Percentiles rank a stretch among this genome's conserved stretches.
Evolutionary conservation across 2,888 invertebrate genomes (phyloP).

Genomic region (Blastobasis adustella): DNA sequence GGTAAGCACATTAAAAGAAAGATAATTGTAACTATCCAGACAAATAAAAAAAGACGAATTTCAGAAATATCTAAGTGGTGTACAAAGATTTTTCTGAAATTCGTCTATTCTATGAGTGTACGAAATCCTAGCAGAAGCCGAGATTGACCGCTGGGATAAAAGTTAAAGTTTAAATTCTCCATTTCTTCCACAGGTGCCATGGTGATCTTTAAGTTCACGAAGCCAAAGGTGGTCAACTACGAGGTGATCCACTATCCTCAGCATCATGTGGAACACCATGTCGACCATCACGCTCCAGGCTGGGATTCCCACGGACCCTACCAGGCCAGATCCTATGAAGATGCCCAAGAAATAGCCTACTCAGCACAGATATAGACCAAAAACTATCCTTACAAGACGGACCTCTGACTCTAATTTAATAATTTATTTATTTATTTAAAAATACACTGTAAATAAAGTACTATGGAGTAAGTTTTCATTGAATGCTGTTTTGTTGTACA

Average conservation of each 20-base stretch:
- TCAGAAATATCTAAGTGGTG: no score
- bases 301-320: conserved; percentile 76
- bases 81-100: no score
- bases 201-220: conserved; percentile 90
- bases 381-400: conserved; percentile 47
- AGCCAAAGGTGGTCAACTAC: conserved; percentile 90
- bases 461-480: conserved; percentile 52
- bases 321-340: conserved; percentile 76
- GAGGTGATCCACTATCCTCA: conserved; percentile 90
- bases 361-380: conserved; percentile 58
- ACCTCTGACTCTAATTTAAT: conserved; percentile 41
- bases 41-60: no score
- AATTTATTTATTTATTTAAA: conserved; percentile 61
- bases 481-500: conserved; percentile 27
- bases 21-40: no score
- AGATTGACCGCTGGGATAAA: no score
- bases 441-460: conserved; percentile 65
- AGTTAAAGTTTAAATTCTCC: not conserved
- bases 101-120: no score
- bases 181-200: conserved; percentile 72
- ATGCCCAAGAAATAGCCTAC: conserved; percentile 77
- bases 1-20: no score
- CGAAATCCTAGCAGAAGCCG: no score
- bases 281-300: conserved; percentile 73
- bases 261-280: conserved; percentile 80